Conservation (phyloP, 2,797 vertebrate species). For the Sebastes matsubarae region DNA sequence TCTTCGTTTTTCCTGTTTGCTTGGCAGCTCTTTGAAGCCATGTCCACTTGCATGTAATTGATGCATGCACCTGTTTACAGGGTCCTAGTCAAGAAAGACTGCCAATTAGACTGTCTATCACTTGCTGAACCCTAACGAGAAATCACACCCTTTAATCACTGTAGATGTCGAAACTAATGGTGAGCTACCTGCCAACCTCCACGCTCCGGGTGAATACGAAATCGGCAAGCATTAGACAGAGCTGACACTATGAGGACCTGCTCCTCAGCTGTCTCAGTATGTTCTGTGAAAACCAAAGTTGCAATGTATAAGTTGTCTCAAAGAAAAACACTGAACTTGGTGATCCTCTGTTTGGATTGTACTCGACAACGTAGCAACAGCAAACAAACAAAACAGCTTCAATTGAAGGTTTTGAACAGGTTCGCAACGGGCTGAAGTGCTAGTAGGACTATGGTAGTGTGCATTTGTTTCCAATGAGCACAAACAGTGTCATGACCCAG, state of each 20-base stretch:
- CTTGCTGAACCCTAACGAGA: slow-evolving; percentile 43
- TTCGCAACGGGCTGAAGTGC: not conserved
- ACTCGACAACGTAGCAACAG: not conserved
- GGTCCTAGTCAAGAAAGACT: slow-evolving; percentile 39
- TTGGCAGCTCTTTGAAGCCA: slow-evolving; percentile 56
- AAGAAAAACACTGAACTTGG: not conserved
- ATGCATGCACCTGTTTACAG: slow-evolving; percentile 58
- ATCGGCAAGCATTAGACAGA: not conserved
- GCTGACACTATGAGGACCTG: not conserved
- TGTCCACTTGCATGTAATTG: slow-evolving; percentile 58
- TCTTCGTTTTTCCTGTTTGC: slow-evolving; percentile 25
- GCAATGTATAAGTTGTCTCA: not conserved
- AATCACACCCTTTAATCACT: slow-evolving; percentile 66
- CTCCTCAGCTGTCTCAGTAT: not conserved
- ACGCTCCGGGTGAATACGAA: slow-evolving; percentile 60
- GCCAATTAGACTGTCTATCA: slow-evolving; percentile 60
- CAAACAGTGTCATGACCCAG: not conserved
- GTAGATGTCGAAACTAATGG: slow-evolving; percentile 59
- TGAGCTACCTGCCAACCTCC: slow-evolving; percentile 65
- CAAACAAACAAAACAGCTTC: not conserved
- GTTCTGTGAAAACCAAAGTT: not conserved
- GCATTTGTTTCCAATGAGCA: not conserved
- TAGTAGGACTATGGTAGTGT: not conserved
- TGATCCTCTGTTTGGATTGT: slow-evolving; percentile 4
- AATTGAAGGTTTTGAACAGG: not conserved